Conservation (phyloP, 2,888 invertebrate genomes). For the Meiosimyza decipiens region DNA sequence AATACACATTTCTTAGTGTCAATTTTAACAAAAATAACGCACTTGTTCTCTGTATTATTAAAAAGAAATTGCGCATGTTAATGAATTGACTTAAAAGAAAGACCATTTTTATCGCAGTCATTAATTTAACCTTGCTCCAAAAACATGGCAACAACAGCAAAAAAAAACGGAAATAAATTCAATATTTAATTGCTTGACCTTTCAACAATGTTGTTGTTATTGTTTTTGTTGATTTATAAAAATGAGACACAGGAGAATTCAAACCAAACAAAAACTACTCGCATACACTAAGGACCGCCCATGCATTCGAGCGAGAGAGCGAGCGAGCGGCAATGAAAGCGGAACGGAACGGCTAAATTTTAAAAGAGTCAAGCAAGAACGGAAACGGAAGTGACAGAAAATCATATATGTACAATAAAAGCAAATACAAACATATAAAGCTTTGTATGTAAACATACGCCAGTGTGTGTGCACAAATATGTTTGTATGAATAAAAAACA, state of each 20-base stretch:
- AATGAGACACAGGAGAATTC: slow-evolving; percentile 7
- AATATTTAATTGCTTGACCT: slow-evolving; percentile 18
- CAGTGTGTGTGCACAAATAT: background rate
- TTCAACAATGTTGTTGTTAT: background rate
- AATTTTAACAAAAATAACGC: too few relatives aligned
- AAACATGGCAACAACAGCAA: too few relatives aligned
- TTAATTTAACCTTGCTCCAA: too few relatives aligned
- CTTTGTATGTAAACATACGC: background rate
- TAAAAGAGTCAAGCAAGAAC: background rate
- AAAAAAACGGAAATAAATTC: background rate
- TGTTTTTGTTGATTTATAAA: background rate
- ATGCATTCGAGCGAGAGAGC: too few relatives aligned
- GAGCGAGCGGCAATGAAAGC: slow-evolving; percentile 8
- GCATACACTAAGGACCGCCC: background rate
- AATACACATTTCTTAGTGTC: too few relatives aligned
- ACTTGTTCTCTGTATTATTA: too few relatives aligned
- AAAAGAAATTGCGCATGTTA: too few relatives aligned
- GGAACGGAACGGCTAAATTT: slow-evolving; percentile 2
- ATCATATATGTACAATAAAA: background rate
- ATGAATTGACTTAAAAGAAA: too few relatives aligned
- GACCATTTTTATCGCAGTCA: too few relatives aligned
- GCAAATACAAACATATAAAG: slow-evolving; percentile 28
- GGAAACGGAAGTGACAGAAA: slow-evolving; percentile 11
- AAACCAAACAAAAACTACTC: background rate
- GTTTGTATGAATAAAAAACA: background rate